Evolutionary conservation across 2,113 vertebrate genomes (phyloP), one percentile per base, ranked within the genome.

Genomic region (Petrocephalus zakoni): DNA sequence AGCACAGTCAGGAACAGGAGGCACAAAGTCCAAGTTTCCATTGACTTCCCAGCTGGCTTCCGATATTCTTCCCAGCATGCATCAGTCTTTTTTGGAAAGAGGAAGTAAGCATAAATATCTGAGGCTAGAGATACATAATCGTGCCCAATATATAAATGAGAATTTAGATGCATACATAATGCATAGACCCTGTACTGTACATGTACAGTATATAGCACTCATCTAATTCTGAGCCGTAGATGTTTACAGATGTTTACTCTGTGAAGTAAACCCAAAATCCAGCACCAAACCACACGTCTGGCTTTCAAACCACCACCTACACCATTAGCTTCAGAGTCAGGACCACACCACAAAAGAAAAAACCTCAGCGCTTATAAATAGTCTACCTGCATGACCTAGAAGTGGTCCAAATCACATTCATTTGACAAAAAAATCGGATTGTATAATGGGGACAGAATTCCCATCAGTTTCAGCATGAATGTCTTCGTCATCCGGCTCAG

Each of bases 1-100:
- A 95, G 89, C 75, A 95, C 90, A 89, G 87, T 89, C 90, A 95
- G 88, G 56, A 88, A 86, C 86, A 88, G 29, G n/a, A 29, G 52
- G 6, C 52, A 52, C 34, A 91, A 21, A 11, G 75, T 89, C 53
- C 52, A 85, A 52, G 83, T 90, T 91, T 92, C 93, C 94, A 95
- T 95, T 34, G 51, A 34, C 7, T n/a, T 47, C 19, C 51, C 34
- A 55, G 25, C 19, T 25, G 72, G 42, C 49, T 17, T 37, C 25
- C 1, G 17, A 25, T 61, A n/a, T 84, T 55, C 58, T 15, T 61
- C n/a, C 85, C 52, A 53, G 55, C 56, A 87, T 11, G 25, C 34
- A 53, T 55, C 86, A n/a, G 53, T 46, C 55, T 61, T n/a, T 56
- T n/a, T 78, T 34, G 81, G 42, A 51, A 84, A 84, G 29, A n/a